Evolutionary conservation across 2,888 invertebrate species (phyloP).

Genomic region (Platynereis dumerilii): DNA sequence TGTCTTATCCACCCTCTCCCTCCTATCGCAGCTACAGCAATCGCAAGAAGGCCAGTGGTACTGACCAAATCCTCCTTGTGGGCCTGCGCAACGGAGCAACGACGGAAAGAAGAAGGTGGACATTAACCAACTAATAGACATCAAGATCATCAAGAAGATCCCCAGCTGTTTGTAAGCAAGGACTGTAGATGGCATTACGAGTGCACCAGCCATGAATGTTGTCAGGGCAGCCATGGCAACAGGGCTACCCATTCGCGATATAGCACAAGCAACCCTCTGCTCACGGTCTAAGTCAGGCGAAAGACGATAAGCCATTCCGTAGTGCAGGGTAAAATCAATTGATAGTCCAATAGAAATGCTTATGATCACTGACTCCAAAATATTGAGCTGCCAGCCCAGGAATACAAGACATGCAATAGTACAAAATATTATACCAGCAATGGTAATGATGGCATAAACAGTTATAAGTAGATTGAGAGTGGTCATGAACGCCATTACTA

Average conservation of each 20-base stretch:
- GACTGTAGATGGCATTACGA: conserved; percentile 86
- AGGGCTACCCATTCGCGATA: conserved; percentile 76
- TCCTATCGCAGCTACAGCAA: conserved; percentile 47
- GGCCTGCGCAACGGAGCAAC: conserved; percentile 77
- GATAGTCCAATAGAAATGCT: conserved; percentile 92
- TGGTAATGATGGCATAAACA: conserved; percentile 82
- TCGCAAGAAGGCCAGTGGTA: conserved; percentile 61
- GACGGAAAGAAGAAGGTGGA: conserved; percentile 65
- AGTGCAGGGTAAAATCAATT: conserved; percentile 92
- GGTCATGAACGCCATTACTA: conserved; percentile 80
- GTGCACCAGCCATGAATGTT: conserved; percentile 85
- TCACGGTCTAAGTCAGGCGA: conserved; percentile 65
- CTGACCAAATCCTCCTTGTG: conserved; percentile 67
- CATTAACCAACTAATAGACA: conserved; percentile 84
- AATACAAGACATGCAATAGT: conserved; percentile 70
- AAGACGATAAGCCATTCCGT: conserved; percentile 78
- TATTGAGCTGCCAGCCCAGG: conserved; percentile 87
- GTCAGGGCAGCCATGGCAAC: conserved; percentile 87
- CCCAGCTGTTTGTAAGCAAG: conserved; percentile 93
- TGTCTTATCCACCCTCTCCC: conserved; percentile 61
- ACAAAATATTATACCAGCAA: conserved; percentile 82
- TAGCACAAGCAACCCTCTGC: conserved; percentile 50
- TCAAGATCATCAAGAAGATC: conserved; percentile 84
- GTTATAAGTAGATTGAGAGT: conserved; percentile 85
- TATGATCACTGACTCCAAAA: conserved; percentile 91